Base-by-base conservation (phyloP, 1,140 invertebrate species). In the Heliconius himera region DNA sequence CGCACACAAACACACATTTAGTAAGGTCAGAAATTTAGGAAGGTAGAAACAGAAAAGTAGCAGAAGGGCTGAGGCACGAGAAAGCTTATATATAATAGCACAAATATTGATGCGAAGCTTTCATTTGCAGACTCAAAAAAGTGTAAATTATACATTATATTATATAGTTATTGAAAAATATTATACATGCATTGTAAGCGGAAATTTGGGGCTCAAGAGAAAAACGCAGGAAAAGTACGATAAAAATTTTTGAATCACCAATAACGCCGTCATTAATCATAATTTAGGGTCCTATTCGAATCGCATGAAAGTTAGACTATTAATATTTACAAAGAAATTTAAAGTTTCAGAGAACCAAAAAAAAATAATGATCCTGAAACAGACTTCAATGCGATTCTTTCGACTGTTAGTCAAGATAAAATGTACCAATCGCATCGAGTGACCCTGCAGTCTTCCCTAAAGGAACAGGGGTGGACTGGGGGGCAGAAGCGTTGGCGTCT, bases 401-500 rank as follows among this genome's bases (percentile, higher is more conserved):
- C 76, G 80, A 87, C 84, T 83, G 87, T 80, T 80, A 88, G 79
- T 87, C 84, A 85, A 90, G 82, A 88, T 81, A 83, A 85, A 87
- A 84, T 88, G 73, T 86, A 87, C 87, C 89, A 90, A 91, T 91
- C 85, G 89, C 89, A 87, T 81, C 80, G 82, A 81, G 72, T 90
- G 83, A 91, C 92, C 92, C 93, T 91, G 92, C 93, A 94, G 93
- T 94, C 93, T 93, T 94, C 93, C 92, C 91, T 87, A 91, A 82
- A 88, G 89, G 90, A 93, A 92, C 92, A 93, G 93, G 93, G 93
- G 92, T 93, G 93, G 91, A 93, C 91, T 93, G 92, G 93, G 90
- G 88, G 88, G 88, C 86, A 89, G 86, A 92, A 93, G 90, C 91
- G 85, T 93, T 92, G 90, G 90, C 91, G 87, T 91, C 86, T 84